Percentiles rank a stretch among this genome's conserved stretches.
These are phyloP conservation scores for Lycaena phlaeas DNA, from an alignment of 2,888 invertebrate genomes.

Conservation along the genomic window DNA sequence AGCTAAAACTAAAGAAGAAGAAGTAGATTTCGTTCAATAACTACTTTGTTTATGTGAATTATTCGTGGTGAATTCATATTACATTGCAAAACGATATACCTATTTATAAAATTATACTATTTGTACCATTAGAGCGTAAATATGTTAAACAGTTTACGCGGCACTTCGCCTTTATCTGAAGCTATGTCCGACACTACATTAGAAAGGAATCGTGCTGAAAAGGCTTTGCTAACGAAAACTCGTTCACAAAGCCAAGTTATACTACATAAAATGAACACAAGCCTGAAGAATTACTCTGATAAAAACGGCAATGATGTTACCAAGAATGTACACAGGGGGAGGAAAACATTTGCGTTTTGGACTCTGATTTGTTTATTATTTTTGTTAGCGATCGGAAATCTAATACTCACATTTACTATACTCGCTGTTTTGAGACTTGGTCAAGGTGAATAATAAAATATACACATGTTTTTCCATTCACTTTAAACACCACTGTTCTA, in stretches of 20 bases:
- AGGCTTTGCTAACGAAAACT: slow-evolving; percentile 51
- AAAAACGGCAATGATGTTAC: slow-evolving; percentile 61
- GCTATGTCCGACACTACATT: slow-evolving; percentile 54
- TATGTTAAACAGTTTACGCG: slow-evolving; percentile 29
- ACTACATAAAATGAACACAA: slow-evolving; percentile 29
- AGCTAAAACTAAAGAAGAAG: no score
- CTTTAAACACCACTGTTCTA: no score
- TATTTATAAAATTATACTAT: slow-evolving; percentile 44
- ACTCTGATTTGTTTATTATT: slow-evolving; percentile 80
- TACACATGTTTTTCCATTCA: no score
- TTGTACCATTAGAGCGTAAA: slow-evolving; percentile 19
- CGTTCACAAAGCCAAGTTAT: slow-evolving; percentile 44
- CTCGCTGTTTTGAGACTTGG: slow-evolving; percentile 86
- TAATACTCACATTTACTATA: slow-evolving; percentile 85
- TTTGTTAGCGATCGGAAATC: slow-evolving; percentile 83
- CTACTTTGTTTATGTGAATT: no score
- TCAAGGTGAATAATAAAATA: slow-evolving; percentile 47
- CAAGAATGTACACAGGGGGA: slow-evolving; percentile 50
- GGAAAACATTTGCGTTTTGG: slow-evolving; percentile 85
- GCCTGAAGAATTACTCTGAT: slow-evolving; percentile 52
- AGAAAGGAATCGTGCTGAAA: slow-evolving; percentile 53
- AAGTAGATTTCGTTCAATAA: no score
- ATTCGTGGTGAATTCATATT: no score
- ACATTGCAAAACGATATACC: no score
- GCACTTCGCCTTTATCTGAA: slow-evolving; percentile 54